Evolutionary conservation across 2,797 vertebrate species (phyloP), one percentile per base, ranked within the genome.

Genomic region (Falco columbarius): DNA sequence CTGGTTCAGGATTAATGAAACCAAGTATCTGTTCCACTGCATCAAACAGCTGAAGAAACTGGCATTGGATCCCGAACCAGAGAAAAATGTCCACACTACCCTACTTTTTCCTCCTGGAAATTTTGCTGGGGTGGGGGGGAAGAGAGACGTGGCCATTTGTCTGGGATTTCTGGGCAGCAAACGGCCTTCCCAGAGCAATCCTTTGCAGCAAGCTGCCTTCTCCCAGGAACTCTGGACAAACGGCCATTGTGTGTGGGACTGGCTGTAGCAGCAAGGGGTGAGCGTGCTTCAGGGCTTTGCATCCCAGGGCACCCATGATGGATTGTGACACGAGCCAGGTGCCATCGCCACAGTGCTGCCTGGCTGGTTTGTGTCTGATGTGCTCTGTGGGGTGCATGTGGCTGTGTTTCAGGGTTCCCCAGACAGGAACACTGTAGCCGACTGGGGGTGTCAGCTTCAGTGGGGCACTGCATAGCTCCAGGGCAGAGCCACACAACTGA

Each of bases 1-100:
- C 87, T 86, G 62, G 66, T 93, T 86, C 29, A 34, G 89, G 86
- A 93, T 93, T 95, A 92, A 92, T 54, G 63, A 95, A 83, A 95
- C 51, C 67, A 84, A 93, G 3, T 92, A 80, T 79, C 94, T 90
- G 59, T 90, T 83, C 88, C 70, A 67, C 70, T 81, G 66, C 81
- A 85, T 86, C 77, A 86, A 96, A 93, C 74, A 80, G 71, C 86
- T 92, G 86, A 92, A 75, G 59, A 81, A 91, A 65, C 56, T 72
- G 81, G 72, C 32, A 81, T 72, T 46, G 68, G 46, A 83, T 86
- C 42, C 38, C 40, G 38, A 86, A 9, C 7, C 56, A 68, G 47
- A 95, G 44, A 66, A 95, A 62, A 81, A 70, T 19, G 29, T 52
- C 36, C 36, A 14, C 30, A 14, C 22, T 89, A 65, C 23, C 14